Base-by-base conservation (phyloP, 2,888 invertebrate species). In the Apamea monoglypha region DNA sequence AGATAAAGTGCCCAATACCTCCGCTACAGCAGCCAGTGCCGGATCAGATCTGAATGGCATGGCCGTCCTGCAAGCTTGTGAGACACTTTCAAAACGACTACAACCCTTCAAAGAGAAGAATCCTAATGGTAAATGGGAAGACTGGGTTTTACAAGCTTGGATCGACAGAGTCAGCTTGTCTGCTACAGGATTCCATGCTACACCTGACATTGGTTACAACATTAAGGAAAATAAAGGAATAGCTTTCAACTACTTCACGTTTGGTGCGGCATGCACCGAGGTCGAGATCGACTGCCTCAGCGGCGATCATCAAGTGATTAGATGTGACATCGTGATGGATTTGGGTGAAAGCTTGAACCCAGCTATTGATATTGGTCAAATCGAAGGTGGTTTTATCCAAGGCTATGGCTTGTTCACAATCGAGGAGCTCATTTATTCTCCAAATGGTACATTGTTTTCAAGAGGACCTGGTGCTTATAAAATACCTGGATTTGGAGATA, bases 271-370 rank as follows among this genome's bases (percentile, higher is more conserved):
- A 12, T 98, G 98, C 88, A 98, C 98, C 0, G 98, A 99, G 93
- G 99, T 99, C 2, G 99, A 99, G 97, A 98, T 99, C 44, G 99
- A 99, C 95, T 99, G 99, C 89, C 97, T 99, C 1, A 99, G 99
- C 44, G 99, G 99, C 14, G 99, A 99, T 92, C 99, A 99, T 94
- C 98, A 98, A 96, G 98, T 99, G 2, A 94, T 99, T 59, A 97
- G 98, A 91, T 98, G 98, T 1, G 99, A 99, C 91, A 99, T 99
- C 89, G 99, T 99, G 0, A 99, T 99, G 99, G 99, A 99, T 96
- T 97, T 99, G 88, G 99, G 99, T 1, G 98, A 98, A 89, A 99
- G 99, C 95, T 96, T 99, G 76, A 99, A 99, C 95, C 99, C 99
- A 7, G 99, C 99, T 2, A 99, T 99, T 86, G 99, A 99, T 91